Percentiles rank a stretch among this genome's conserved stretches.
These are phyloP conservation scores for Cladopsammia gracilis DNA, from an alignment of 64 coral and sea anemone genomes.

Conservation along the genomic window DNA sequence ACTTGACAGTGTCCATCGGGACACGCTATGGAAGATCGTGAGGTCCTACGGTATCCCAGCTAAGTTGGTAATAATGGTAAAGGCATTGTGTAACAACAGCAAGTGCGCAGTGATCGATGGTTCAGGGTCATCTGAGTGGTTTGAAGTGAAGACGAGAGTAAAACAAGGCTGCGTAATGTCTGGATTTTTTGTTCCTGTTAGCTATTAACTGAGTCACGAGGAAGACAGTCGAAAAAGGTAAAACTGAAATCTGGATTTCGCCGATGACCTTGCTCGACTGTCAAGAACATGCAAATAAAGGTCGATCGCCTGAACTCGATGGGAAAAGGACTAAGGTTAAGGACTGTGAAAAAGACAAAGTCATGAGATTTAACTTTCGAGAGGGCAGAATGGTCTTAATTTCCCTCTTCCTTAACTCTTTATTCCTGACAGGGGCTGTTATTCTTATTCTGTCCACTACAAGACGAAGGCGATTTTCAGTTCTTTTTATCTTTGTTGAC, in stretches of 20 bases:
- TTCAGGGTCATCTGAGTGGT: background rate
- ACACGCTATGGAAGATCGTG: conserved; percentile 8
- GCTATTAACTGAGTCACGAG: background rate
- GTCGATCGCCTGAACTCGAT: background rate
- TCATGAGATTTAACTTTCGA: background rate
- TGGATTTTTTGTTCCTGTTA: background rate
- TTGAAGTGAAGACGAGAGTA: background rate
- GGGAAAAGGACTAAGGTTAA: conserved; percentile 24
- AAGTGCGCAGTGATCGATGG: conserved; percentile 10
- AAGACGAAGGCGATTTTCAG: too few relatives aligned
- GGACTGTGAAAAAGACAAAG: conserved; percentile 7
- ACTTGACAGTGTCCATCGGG: background rate
- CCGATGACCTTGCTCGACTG: background rate
- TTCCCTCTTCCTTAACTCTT: too few relatives aligned
- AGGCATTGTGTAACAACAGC: background rate
- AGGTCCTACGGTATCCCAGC: background rate
- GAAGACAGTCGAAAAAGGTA: background rate
- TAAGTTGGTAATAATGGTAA: background rate
- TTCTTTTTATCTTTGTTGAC: too few relatives aligned
- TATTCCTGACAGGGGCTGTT: too few relatives aligned
- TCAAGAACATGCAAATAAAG: conserved; percentile 21
- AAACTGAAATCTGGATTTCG: conserved; percentile 25
- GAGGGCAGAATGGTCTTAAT: too few relatives aligned
- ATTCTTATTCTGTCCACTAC: too few relatives aligned
- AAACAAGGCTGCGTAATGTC: conserved; percentile 11